Evolutionary conservation across 2,888 invertebrate genomes (phyloP).

Genomic region (Noctuana brunneofusca): DNA sequence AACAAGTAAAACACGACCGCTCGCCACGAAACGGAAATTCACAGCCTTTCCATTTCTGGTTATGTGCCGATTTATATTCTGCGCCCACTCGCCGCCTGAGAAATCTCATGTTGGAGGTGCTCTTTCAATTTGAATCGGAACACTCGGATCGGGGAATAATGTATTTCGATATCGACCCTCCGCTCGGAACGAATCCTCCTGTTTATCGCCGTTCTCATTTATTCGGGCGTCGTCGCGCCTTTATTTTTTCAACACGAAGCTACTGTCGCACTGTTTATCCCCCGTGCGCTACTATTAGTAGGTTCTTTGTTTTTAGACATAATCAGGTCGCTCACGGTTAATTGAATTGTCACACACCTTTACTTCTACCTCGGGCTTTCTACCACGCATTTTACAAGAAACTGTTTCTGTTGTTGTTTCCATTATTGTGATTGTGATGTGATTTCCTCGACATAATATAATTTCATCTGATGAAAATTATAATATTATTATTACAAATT

Average conservation of each 20-base stretch:
- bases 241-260: conserved; percentile 80
- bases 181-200: conserved; percentile 78
- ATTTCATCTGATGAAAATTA: no score
- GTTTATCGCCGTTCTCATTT: conserved; percentile 82
- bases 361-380: conserved; percentile 40
- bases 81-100: conserved; percentile 81
- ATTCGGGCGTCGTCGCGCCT: conserved; percentile 81
- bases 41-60: conserved; percentile 79
- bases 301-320: conserved; percentile 74
- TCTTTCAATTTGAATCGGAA: conserved; percentile 84
- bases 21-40: conserved; percentile 76
- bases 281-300: conserved; percentile 73
- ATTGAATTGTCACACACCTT: conserved; percentile 70
- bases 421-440: background rate
- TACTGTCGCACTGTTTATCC: conserved; percentile 75
- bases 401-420: background rate
- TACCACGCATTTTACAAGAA: background rate
- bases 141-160: conserved; percentile 82
- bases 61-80: conserved; percentile 83
- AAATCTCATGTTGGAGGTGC: conserved; percentile 83
- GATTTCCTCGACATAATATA: background rate
- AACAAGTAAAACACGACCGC: conserved; percentile 52
- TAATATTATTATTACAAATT: no score
- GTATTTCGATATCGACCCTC: conserved; percentile 83
- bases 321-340: conserved; percentile 70